Evolutionary conservation across 2,888 invertebrate species (phyloP), one percentile per base, ranked within the genome.

Genomic region (Hedychridium roseum): DNA sequence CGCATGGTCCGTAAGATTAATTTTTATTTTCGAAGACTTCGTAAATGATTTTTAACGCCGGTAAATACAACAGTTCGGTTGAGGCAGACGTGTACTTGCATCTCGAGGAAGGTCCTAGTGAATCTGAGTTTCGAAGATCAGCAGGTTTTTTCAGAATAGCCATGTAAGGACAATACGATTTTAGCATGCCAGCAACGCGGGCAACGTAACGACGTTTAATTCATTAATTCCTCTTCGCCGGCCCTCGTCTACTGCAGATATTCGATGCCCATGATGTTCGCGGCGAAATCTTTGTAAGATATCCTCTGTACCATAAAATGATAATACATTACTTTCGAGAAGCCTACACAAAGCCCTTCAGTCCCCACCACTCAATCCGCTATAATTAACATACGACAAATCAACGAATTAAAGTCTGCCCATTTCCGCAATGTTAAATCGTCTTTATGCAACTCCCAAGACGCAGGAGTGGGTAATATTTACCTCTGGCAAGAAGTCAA

Each of bases 261-360:
- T 51, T 62, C 66, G 42, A 72, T 63, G 58, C 70, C 70, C 57
- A 73, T 59, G 38, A 74, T 68, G 49, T 69, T 57, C 55, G 64
- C 44, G 54, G 55, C 54, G 55, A 71, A 74, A 63, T 65, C 68
- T 68, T 71, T 72, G 72, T 73, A 74, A 68, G 71, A 74, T 67
- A 76, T 70, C 53, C 50, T 67, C 76, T 76, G 74, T 71, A 73
- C 58, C 51, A 69, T 69, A 68, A 68, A 62, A 63, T 57, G 61
- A 69, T 67, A 70, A 70, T 71, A 71, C 65, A 71, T 68, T 73
- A 69, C 60, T 68, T 66, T 66, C 51, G 45, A 46, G 51, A 57
- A 57, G 52, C 50, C 42, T 51, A 56, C 50, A 21, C n/a, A 16
- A 44, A 35, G 28, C 36, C 9, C 34, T 41, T 58, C 42, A 38